Conservation (phyloP, 2,888 invertebrate species). For the Drosophila cracens region DNA sequence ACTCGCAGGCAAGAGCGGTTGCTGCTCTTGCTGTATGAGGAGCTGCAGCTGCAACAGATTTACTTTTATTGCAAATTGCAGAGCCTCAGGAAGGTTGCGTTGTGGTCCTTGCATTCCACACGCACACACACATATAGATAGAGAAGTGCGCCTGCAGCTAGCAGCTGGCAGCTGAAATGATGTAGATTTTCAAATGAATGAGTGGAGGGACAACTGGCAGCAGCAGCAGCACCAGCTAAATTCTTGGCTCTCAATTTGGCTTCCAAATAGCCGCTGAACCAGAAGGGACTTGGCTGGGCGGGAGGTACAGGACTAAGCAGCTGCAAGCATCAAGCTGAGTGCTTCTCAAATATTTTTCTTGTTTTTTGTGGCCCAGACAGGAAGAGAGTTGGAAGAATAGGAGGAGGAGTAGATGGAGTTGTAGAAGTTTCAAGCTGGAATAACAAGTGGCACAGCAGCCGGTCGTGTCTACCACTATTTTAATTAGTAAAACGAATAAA, state of each 20-base stretch:
- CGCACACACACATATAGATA: conserved; percentile 6
- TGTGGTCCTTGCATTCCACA: conserved; percentile 24
- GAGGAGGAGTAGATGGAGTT: background rate
- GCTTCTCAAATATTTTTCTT: conserved; percentile 41
- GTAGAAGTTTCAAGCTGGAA: background rate
- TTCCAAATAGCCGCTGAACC: conserved; percentile 20
- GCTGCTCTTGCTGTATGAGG: background rate
- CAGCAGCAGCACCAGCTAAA: conserved; percentile 6
- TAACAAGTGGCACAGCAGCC: background rate
- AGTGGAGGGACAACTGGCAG: conserved; percentile 36
- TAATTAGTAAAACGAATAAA: conserved; percentile 52
- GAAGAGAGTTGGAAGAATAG: background rate
- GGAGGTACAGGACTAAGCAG: conserved; percentile 9
- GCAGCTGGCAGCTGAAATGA: conserved; percentile 39
- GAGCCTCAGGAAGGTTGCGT: conserved; percentile 51
- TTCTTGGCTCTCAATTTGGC: conserved; percentile 5
- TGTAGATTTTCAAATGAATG: conserved; percentile 77
- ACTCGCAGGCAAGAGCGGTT: conserved; percentile 2
- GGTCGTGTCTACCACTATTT: conserved; percentile 29
- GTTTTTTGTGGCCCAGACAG: conserved; percentile 7
- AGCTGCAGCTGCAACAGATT: conserved; percentile 62
- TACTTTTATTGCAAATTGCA: conserved; percentile 78
- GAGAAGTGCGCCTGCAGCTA: conserved; percentile 13
- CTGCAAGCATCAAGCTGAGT: conserved; percentile 20
- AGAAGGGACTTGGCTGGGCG: conserved; percentile 5